phyloP scores from a whole-genome alignment of 2,888 invertebrate species.

The Clusia tigrina region DNA sequence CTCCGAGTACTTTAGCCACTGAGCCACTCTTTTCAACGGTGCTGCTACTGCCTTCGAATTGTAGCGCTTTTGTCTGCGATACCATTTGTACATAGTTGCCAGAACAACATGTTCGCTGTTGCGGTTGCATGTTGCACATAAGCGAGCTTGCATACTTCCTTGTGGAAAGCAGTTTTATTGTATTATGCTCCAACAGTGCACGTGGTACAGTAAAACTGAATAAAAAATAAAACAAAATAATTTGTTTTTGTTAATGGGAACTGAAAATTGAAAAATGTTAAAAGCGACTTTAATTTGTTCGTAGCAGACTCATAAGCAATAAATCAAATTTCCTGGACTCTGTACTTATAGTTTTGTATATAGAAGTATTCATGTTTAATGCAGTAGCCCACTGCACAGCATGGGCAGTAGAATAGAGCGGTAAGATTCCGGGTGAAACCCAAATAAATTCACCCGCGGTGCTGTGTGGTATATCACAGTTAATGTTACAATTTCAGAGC shows the following conservation, averaged over 20 bases:
- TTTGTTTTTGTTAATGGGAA: background rate
- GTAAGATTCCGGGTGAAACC: no score
- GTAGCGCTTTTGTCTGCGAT: background rate
- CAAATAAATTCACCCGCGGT: no score
- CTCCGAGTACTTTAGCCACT: background rate
- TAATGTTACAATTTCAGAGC: no score
- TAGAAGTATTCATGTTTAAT: no score
- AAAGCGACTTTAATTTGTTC: slow-evolving; percentile 21
- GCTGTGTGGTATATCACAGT: no score
- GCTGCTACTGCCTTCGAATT: background rate
- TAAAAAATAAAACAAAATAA: background rate
- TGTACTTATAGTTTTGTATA: background rate
- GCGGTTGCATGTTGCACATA: slow-evolving; percentile 4
- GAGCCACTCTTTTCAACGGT: slow-evolving; percentile 1
- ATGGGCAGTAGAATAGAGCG: no score
- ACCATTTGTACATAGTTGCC: no score
- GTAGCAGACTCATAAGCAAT: slow-evolving; percentile 9
- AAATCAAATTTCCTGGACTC: slow-evolving; percentile 15
- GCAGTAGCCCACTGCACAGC: no score
- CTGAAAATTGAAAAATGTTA: slow-evolving; percentile 2
- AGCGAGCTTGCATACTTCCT: background rate
- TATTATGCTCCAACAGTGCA: background rate
- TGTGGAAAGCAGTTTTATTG: background rate
- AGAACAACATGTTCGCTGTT: slow-evolving; percentile 5
- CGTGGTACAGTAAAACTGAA: background rate